phyloP scores from a whole-genome alignment of 2,113 vertebrate genomes.

The Grallaria varia region DNA sequence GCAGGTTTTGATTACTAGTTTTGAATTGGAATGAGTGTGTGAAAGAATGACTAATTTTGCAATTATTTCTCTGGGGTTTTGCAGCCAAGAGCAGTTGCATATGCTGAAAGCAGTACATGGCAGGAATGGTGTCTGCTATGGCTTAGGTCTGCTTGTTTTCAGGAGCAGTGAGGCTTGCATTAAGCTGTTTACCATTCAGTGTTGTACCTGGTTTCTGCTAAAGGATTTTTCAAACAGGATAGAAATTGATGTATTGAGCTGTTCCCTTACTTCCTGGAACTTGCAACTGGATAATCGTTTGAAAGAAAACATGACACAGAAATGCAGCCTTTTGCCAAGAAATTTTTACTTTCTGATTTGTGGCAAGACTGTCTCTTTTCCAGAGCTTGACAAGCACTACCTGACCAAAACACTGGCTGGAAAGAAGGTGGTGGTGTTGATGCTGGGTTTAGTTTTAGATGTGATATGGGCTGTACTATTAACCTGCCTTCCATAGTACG shows the following conservation, averaged over 20 bases:
- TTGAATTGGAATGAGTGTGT: background rate
- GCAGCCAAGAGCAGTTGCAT: background rate
- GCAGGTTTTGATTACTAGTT: background rate
- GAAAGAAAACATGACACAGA: background rate
- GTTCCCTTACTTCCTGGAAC: background rate
- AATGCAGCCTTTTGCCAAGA: background rate
- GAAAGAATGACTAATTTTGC: slow-evolving; percentile 1
- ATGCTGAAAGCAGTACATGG: background rate
- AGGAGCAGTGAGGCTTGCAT: background rate
- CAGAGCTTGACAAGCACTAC: background rate
- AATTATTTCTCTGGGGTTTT: slow-evolving; percentile 6
- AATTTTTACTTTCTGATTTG: background rate
- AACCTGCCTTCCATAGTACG: slow-evolving; percentile 44
- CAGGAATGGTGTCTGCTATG: background rate
- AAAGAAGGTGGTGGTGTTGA: background rate
- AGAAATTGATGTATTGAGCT: background rate
- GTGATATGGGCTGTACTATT: slow-evolving; percentile 15
- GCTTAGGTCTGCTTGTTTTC: background rate
- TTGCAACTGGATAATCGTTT: background rate
- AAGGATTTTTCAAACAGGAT: background rate
- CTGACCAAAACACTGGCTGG: background rate
- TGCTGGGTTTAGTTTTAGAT: background rate
- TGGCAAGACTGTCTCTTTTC: background rate
- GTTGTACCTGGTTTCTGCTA: background rate
- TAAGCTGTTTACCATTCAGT: background rate